phyloP scores from a whole-genome alignment of 92 coral and sea anemone genomes.

The Palythoa caribaeorum region DNA sequence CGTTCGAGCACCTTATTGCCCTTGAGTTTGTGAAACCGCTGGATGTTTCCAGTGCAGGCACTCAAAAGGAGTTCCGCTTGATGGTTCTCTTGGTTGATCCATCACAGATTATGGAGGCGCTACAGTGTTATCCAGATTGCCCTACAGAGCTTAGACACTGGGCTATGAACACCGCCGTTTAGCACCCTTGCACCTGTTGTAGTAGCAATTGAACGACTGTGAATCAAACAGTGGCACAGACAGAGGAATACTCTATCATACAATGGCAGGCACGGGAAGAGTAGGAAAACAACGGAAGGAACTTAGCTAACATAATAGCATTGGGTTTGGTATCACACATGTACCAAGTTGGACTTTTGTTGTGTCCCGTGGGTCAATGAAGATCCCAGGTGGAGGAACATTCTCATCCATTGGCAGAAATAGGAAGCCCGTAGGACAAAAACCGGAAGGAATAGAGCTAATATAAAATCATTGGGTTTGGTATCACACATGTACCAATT shows the following conservation, averaged over 20 bases:
- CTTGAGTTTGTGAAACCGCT: slow-evolving; percentile 89
- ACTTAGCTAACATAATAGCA: no score
- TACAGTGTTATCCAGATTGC: slow-evolving; percentile 91
- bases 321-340: no score
- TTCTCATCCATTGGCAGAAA: no score
- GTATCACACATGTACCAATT: no score
- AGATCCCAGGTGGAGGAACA: no score
- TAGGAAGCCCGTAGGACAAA: no score
- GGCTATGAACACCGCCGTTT: slow-evolving; percentile 77
- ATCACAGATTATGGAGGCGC: slow-evolving; percentile 81
- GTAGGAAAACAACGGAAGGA: no score
- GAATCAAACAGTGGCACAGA: background rate
- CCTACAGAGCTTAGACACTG: slow-evolving; percentile 98
- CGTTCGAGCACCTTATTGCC: slow-evolving; percentile 95
- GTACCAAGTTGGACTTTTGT: no score
- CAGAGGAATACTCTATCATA: background rate
- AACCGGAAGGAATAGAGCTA: no score
- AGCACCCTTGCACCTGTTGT: slow-evolving; percentile 15
- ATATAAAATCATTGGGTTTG: no score
- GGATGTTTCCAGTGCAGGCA: slow-evolving; percentile 80
- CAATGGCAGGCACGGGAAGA: no score
- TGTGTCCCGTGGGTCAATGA: no score
- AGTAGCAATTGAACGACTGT: background rate
- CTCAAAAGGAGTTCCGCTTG: slow-evolving; percentile 91
- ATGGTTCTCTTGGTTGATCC: slow-evolving; percentile 85